Conservation (phyloP, 1,140 invertebrate species). For the Acromyrmex echinatior region DNA sequence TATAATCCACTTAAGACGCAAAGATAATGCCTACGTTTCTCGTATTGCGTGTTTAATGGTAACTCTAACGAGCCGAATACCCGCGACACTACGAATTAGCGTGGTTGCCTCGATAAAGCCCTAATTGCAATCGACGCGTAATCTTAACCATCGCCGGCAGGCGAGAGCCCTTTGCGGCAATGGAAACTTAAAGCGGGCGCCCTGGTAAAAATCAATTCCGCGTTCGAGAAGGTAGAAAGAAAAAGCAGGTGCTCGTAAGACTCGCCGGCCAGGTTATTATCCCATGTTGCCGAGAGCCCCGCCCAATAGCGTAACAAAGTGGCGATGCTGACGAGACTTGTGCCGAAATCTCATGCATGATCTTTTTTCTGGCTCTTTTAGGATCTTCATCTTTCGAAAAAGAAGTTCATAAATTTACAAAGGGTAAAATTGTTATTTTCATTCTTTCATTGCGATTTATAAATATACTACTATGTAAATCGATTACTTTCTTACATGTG, state of each 20-base stretch:
- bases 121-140: slow-evolving; percentile 62
- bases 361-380: background rate
- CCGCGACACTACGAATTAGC: slow-evolving; percentile 58
- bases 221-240: slow-evolving; percentile 49
- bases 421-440: background rate
- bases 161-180: slow-evolving; percentile 40
- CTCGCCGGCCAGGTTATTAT: slow-evolving; percentile 60
- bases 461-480: background rate
- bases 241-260: slow-evolving; percentile 67
- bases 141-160: slow-evolving; percentile 53
- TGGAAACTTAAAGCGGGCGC: slow-evolving; percentile 44
- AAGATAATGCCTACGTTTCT: slow-evolving; percentile 50
- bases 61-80: slow-evolving; percentile 53
- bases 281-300: slow-evolving; percentile 46
- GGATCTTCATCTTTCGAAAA: background rate
- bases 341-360: background rate
- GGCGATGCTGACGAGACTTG: slow-evolving; percentile 17
- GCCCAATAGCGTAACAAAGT: slow-evolving; percentile 54
- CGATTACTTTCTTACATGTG: background rate
- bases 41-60: slow-evolving; percentile 58
- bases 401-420: background rate
- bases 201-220: slow-evolving; percentile 66
- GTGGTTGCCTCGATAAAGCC: slow-evolving; percentile 43
- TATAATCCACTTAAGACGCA: slow-evolving; percentile 53
- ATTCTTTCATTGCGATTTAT: background rate